phyloP scores from a whole-genome alignment of 2,113 vertebrate genomes.

The Callospermophilus lateralis region DNA sequence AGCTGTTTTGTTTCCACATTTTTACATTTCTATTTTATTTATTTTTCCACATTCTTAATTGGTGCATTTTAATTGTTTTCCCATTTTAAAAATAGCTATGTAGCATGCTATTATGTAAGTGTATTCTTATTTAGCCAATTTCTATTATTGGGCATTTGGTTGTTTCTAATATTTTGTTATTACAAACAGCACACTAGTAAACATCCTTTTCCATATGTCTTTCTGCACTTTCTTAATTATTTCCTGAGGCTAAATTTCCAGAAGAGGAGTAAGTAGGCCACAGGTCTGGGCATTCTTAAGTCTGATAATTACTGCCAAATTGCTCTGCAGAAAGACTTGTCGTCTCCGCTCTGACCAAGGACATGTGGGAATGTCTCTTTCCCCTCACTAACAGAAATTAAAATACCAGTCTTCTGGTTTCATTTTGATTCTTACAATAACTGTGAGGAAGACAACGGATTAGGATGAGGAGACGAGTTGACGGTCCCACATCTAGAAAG shows the following conservation, averaged over 20 bases:
- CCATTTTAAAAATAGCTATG: not conserved
- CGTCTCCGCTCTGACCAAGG: not conserved
- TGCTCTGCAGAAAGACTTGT: conserved; percentile 15
- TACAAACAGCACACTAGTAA: not conserved
- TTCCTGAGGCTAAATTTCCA: conserved; percentile 36
- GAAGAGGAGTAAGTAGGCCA: conserved; percentile 34
- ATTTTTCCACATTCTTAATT: too few relatives aligned
- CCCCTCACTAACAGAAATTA: not conserved
- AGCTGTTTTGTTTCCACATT: not conserved
- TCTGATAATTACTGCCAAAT: conserved; percentile 58
- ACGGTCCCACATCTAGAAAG: not conserved
- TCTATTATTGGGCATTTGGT: not conserved
- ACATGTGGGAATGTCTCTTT: not conserved
- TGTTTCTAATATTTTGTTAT: conserved; percentile 50
- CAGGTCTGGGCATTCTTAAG: conserved; percentile 33
- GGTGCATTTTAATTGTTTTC: too few relatives aligned
- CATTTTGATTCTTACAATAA: not conserved
- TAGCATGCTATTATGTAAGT: not conserved
- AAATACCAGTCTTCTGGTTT: conserved; percentile 26
- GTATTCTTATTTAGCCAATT: not conserved
- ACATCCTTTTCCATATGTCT: conserved; percentile 40
- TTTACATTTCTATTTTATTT: too few relatives aligned
- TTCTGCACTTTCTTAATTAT: conserved; percentile 63
- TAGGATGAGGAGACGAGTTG: not conserved
- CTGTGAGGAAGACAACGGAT: not conserved